Conservation (phyloP, 2,888 invertebrate species). For the Phaedon cochleariae region DNA sequence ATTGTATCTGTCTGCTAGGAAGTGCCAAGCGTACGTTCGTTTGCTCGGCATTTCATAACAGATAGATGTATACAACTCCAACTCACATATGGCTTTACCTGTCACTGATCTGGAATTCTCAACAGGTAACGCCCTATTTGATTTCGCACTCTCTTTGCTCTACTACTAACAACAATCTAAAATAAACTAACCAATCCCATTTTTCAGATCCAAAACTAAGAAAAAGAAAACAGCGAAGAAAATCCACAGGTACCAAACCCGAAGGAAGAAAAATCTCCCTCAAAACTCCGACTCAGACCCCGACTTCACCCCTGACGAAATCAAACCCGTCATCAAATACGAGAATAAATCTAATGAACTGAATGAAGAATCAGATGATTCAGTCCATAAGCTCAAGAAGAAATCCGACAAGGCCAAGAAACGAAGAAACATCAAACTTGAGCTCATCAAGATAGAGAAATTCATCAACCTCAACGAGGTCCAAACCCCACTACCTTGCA, state of each 20-base stretch:
- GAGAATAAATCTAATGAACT: background rate
- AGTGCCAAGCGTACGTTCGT: too few species aligned
- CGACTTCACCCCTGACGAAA: constrained; percentile 3
- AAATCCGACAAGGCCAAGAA: constrained; percentile 14
- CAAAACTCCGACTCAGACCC: constrained; percentile 2
- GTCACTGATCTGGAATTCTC: too few species aligned
- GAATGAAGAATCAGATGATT: constrained; percentile 3
- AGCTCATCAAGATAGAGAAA: constrained; percentile 29
- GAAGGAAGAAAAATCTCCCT: background rate
- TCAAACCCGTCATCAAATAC: background rate
- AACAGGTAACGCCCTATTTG: too few species aligned
- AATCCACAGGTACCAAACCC: background rate
- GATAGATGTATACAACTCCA: too few species aligned
- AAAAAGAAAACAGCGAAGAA: background rate
- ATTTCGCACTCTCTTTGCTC: too few species aligned
- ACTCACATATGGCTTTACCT: too few species aligned
- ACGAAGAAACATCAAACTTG: constrained; percentile 27
- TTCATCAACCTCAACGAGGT: constrained; percentile 39
- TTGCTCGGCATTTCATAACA: too few species aligned
- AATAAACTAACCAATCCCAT: background rate
- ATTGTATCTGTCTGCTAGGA: too few species aligned
- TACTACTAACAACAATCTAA: background rate
- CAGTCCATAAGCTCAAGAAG: background rate
- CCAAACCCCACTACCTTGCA: constrained; percentile 56
- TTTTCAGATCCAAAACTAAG: background rate